These are phyloP conservation scores for Anguilla marmorata DNA, from an alignment of 2,797 vertebrate genomes.

Conservation along the genomic window DNA sequence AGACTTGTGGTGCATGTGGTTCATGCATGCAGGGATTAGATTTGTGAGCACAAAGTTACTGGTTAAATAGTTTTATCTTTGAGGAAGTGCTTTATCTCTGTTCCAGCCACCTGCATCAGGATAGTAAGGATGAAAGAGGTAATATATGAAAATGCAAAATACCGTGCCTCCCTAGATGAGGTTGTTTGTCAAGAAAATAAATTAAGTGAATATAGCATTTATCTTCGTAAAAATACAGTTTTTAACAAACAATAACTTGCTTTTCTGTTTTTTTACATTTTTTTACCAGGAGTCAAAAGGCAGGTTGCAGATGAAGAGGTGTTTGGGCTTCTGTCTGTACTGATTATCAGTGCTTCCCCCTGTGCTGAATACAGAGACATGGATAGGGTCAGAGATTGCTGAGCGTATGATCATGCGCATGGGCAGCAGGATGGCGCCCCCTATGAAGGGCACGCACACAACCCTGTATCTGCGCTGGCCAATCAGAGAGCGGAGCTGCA, in stretches of 20 bases:
- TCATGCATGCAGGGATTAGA: neutral
- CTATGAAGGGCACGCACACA: conserved; percentile 77
- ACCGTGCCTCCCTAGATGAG: neutral
- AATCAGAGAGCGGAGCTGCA: conserved; percentile 75
- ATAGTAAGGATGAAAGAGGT: neutral
- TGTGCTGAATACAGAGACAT: neutral
- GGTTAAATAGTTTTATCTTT: neutral
- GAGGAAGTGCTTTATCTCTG: neutral
- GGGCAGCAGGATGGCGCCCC: conserved; percentile 70
- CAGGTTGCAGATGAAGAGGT: neutral
- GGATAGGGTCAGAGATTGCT: conserved; percentile 30
- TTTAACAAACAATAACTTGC: neutral
- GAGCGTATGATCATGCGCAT: conserved; percentile 65
- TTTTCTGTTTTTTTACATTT: neutral
- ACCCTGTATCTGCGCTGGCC: conserved; percentile 71
- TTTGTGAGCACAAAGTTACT: neutral
- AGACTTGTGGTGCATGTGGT: neutral
- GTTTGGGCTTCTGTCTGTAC: neutral
- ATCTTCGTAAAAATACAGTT: neutral
- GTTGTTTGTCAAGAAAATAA: neutral
- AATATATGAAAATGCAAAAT: neutral
- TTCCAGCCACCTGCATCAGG: neutral
- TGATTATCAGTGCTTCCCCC: neutral
- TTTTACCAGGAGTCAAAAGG: conserved; percentile 6
- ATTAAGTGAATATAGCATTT: neutral